Conservation (phyloP, 1,140 invertebrate species). For the Panulirus ornatus region DNA sequence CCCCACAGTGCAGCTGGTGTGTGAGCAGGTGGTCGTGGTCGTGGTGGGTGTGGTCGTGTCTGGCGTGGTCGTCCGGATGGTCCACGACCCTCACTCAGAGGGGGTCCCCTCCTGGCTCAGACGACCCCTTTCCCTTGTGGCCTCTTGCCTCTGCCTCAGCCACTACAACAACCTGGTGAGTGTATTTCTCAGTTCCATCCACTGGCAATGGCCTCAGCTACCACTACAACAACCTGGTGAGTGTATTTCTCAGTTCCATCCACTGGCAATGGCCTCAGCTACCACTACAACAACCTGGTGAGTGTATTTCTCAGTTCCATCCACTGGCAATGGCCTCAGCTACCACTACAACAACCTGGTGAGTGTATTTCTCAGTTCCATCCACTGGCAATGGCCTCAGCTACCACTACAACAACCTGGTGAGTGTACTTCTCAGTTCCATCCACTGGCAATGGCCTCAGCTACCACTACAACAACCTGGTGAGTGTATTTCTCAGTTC, state of each 20-base stretch:
- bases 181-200: no score
- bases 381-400: no score
- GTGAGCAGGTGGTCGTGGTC: constrained; percentile 10
- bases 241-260: no score
- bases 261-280: no score
- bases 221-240: not conserved
- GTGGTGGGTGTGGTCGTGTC: not conserved
- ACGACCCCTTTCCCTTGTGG: not conserved
- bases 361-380: not conserved
- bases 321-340: no score
- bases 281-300: not conserved
- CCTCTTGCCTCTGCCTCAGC: not conserved
- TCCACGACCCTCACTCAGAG: not conserved
- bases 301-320: not conserved
- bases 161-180: not conserved
- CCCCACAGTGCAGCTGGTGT: constrained; percentile 19
- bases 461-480: no score
- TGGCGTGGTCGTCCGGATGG: not conserved
- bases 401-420: no score
- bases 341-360: not conserved
- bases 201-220: not conserved
- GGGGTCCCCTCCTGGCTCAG: not conserved
- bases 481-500: no score
- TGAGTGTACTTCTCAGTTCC: no score
- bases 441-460: no score